Base-by-base conservation (phyloP, 2,113 vertebrate species). In the Spizaetus ornatus region DNA sequence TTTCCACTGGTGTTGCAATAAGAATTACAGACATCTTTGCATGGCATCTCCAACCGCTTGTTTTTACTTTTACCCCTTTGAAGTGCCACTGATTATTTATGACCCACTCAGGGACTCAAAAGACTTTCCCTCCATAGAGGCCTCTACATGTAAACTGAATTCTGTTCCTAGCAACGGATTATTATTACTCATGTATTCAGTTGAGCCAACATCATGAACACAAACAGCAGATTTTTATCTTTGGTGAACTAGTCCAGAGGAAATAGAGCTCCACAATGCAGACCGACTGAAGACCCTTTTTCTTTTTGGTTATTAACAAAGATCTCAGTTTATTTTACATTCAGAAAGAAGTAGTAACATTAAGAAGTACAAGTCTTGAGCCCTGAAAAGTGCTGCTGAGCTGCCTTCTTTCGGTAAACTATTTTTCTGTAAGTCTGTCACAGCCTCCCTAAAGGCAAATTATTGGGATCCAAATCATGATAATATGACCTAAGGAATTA, bases 151-250 rank as follows among this genome's bases (percentile, higher is more conserved):
- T 86, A 94, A 95, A 92, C 89, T 70, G 47, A 17, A 90, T 47
- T 81, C 82, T 95, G 56, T 40, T 97, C 90, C 92, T 93, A 96
- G 93, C 95, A 97, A 96, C 74, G 38, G 62, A 93, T 90, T 56
- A 23, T 79, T 81, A 95, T 87, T 96, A 93, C 93, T 92, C 88
- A 67, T 59, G 76, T 56, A 5, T 70, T 61, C 58, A 88, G 73
- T 26, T 8, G 23, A 87, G 80, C 71, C 86, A 86, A 84, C 31
- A 1, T 55, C 87, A 55, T 16, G 48, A 87, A 80, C 50, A 94
- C 66, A 83, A 95, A 93, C 3, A 0, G 72, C 79, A 94, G 97
- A 95, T 95, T 93, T 96, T 95, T 89, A 96, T 97, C 95, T 94
- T 21, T 27, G 17, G 31, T 52, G n/a, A 87, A 29, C 58, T 16